Evolutionary conservation across 2,888 invertebrate genomes (phyloP).

Genomic region (Tridacna crocea): DNA sequence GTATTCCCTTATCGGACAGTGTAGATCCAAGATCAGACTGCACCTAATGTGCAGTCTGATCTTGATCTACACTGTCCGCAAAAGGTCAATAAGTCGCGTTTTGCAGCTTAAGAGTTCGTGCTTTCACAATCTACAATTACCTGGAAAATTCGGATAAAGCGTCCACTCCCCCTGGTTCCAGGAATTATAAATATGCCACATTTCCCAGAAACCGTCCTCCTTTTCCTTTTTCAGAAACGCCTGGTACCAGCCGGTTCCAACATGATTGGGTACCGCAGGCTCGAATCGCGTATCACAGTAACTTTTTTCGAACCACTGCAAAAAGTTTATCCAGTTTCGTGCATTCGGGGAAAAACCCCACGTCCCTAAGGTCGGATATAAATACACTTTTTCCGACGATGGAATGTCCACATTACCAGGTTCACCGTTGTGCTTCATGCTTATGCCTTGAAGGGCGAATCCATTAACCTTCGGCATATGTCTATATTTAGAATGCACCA

Average conservation of each 20-base stretch:
- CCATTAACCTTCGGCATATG: slow-evolving; percentile 39
- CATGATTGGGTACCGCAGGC: slow-evolving; percentile 28
- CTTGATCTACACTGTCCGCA: too few species aligned
- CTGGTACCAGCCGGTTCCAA: slow-evolving; percentile 36
- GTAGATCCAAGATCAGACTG: too few species aligned
- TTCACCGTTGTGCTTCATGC: slow-evolving; percentile 42
- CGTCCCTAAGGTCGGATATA: slow-evolving; percentile 50
- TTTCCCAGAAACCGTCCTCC: slow-evolving; percentile 46
- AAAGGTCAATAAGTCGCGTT: too few species aligned
- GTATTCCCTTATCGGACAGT: too few species aligned
- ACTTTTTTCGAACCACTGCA: slow-evolving; percentile 20
- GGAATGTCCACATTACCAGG: slow-evolving; percentile 29
- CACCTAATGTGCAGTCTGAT: too few species aligned
- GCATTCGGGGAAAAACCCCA: slow-evolving; percentile 51
- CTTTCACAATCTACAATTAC: slow-evolving; percentile 11
- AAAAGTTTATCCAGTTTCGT: slow-evolving; percentile 42
- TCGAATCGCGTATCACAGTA: background rate
- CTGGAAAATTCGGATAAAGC: slow-evolving; percentile 48
- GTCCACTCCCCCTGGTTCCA: slow-evolving; percentile 30
- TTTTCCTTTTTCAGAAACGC: background rate
- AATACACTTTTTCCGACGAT: slow-evolving; percentile 36
- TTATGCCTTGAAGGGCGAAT: slow-evolving; percentile 49
- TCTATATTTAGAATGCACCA: slow-evolving; percentile 46
- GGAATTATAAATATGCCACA: slow-evolving; percentile 41
- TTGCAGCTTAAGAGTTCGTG: too few species aligned